Evolutionary conservation across 2,113 vertebrate genomes (phyloP), one percentile per base, ranked within the genome.

Genomic region (Thomomys bottae): DNA sequence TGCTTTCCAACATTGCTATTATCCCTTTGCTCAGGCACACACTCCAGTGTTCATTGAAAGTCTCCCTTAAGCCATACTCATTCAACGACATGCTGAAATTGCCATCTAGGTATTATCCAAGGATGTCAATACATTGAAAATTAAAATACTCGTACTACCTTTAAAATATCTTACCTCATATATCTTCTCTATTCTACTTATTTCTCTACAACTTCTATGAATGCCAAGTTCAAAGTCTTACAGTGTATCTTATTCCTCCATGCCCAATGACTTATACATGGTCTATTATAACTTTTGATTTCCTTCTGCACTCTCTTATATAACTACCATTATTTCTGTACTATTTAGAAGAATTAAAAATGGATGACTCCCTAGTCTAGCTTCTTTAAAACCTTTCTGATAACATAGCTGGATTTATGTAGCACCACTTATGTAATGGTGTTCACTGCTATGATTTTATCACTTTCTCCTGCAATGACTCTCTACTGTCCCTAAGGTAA

Each of bases 101-200:
- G 36, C 21, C n/a, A 82, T 32, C 5, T 73, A 7, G n/a, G 67
- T 86, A 32, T 11, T 70, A 64, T 42, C 61, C 2, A 40, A 3
- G n/a, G 24, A 70, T 61, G 10, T 73, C 73, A 93, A 90, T 8
- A 66, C 34, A 71, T 61, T 24, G 84, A 77, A 81, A 92, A 81
- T 84, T 2, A 64, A 92, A 38, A 67, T 84, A 59, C 42, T 49
- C 49, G 70, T 32, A 18, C 30, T 59, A 28, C 10, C 34, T 28
- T 92, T 81, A 84, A 8, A 72, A 30, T 76, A 54, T 67, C 21
- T 88, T 76, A 76, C 3, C 49, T 6, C 4, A n/a, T 1, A 10
- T 71, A 54, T 73, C 1, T 70, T 90, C 61, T 36, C 20, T 70
- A n/a, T 66, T 75, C 3, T 70, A 14, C 45, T 78, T 72, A 18